phyloP scores from a whole-genome alignment of 2,888 invertebrate genomes.

The Molorchus minor region DNA sequence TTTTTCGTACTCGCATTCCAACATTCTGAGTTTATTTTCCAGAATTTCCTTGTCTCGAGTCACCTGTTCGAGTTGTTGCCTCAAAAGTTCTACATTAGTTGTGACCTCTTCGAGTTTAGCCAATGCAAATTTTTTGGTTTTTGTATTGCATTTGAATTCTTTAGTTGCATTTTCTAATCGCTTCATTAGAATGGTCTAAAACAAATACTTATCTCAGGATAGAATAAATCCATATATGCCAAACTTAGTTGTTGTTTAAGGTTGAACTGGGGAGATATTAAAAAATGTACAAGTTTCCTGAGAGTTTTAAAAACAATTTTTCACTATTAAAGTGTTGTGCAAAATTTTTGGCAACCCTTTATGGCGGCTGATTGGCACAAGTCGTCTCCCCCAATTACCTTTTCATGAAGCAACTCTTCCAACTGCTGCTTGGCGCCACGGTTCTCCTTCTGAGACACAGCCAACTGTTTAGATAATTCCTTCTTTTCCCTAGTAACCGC shows the following conservation, averaged over 20 bases:
- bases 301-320: too few relatives aligned
- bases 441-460: constrained; percentile 52
- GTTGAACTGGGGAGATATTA: too few relatives aligned
- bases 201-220: not conserved
- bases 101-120: constrained; percentile 55
- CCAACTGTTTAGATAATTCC: constrained; percentile 51
- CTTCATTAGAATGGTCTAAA: constrained; percentile 41
- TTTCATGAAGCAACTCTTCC: constrained; percentile 55
- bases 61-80: constrained; percentile 50
- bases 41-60: constrained; percentile 52
- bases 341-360: too few relatives aligned
- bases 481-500: constrained; percentile 50
- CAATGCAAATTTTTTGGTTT: constrained; percentile 54
- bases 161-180: constrained; percentile 55
- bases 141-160: constrained; percentile 55
- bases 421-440: constrained; percentile 54
- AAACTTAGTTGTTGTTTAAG: too few relatives aligned
- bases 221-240: too few relatives aligned
- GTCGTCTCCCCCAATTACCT: too few relatives aligned
- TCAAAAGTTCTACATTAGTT: constrained; percentile 42
- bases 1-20: constrained; percentile 52
- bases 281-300: too few relatives aligned
- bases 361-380: too few relatives aligned
- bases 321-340: too few relatives aligned
- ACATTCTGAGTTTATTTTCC: constrained; percentile 50